Conservation (phyloP, 2,113 vertebrate species). For the Litocranius walleri region DNA sequence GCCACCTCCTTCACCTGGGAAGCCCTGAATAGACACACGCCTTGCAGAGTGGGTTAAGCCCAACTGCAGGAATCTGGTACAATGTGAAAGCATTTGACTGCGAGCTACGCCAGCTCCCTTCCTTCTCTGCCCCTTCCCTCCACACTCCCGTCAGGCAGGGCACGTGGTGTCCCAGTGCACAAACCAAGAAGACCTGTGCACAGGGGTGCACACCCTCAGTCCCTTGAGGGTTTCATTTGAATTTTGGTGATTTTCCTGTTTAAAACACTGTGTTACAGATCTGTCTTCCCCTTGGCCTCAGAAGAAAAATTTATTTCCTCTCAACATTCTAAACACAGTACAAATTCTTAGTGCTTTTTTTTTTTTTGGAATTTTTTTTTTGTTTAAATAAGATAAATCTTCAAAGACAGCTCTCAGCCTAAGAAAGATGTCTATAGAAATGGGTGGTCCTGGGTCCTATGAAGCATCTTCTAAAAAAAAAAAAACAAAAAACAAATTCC, state of each 20-base stretch:
- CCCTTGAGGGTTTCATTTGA: conserved; percentile 37
- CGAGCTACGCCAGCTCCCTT: conserved; percentile 85
- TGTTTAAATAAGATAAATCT: conserved; percentile 87
- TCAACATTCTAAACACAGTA: conserved; percentile 89
- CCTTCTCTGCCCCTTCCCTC: conserved; percentile 50
- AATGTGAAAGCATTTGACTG: conserved; percentile 84
- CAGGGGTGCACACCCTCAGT: background rate
- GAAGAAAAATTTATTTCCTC: conserved; percentile 85
- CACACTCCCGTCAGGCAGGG: conserved; percentile 37
- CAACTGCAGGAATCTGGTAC: conserved; percentile 89
- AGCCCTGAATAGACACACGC: conserved; percentile 66
- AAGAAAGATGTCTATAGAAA: conserved; percentile 87
- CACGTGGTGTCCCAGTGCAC: conserved; percentile 27
- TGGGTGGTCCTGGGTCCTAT: conserved; percentile 83
- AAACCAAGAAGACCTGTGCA: conserved; percentile 12
- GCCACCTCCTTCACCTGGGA: conserved; percentile 48
- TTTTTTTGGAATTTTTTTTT: background rate
- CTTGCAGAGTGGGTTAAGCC: conserved; percentile 82
- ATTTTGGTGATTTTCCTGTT: conserved; percentile 55
- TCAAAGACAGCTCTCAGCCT: conserved; percentile 87
- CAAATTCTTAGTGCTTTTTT: conserved; percentile 83
- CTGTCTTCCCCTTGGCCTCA: conserved; percentile 43
- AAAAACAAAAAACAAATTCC: conserved; percentile 78
- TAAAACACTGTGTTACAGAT: conserved; percentile 76
- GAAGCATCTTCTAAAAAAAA: conserved; percentile 80